Base-by-base conservation (phyloP, 1,140 invertebrate species). In the Lepidotrigona ventralis region DNA sequence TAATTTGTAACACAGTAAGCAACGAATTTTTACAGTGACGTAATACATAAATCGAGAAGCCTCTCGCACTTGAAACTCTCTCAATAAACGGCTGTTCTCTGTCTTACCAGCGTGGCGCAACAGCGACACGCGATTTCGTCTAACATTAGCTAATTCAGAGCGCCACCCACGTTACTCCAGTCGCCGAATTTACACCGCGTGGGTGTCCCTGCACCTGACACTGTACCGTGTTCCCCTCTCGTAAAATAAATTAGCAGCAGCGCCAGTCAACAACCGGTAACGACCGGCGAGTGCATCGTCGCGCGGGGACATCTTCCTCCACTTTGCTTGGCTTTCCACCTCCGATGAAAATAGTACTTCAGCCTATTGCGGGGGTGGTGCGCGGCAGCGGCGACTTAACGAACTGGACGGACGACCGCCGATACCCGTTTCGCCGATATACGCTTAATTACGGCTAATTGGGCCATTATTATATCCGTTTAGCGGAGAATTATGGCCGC, bases 111-210 rank as follows among this genome's bases (percentile, higher is more conserved):
- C 39, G 39, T 8, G 39, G 39, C 39, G 39, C 39, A 39, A 39
- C 39, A 39, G 39, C 39, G 39, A 46, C 6, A 8, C 39, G 19
- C 58, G 21, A 46, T 33, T 75, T n/a, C 66, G 29, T 63, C 56
- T 79, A 68, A 69, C 81, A 82, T 85, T 58, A 71, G 79, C 82
- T 87, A 90, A 90, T 90, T 90, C 77, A 71, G 71, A 68, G 21
- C 56, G 72, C 71, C 88, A 78, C 88, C 90, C 84, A 90, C 89
- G 85, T 75, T 58, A 88, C 83, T 82, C 83, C 83, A 79, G 53
- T 56, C 39, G 80, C 69, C 83, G 51, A 86, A 90, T 88, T 85
- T 86, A 86, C 69, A 63, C 53, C 71, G 85, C 83, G 87, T 84
- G 86, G 84, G 87, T 80, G 82, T 71, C 53, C 26, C 21, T 39